Base-by-base conservation (phyloP, 2,797 vertebrate species). In the Varecia variegata region DNA sequence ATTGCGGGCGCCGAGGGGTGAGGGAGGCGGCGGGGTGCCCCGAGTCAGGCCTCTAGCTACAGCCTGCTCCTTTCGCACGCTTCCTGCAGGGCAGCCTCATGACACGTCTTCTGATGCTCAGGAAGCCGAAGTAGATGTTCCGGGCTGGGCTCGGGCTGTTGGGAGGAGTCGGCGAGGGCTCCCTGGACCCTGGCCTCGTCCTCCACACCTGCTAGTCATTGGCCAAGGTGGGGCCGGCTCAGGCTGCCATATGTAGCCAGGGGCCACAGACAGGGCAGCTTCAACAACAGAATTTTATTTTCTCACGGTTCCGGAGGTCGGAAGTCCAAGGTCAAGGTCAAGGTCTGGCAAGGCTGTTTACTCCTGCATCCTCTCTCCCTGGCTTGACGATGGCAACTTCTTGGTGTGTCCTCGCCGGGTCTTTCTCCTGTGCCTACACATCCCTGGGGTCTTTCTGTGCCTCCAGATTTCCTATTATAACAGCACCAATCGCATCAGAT, bases 1-100 rank as follows among this genome's bases (percentile, higher is more conserved):
- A 96, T 94, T 96, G 96, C 92, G 40, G 70, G 43, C 40, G 74
- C 52, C 52, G 95, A 96, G 95, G 98, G 97, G 90, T 87, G 96
- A 96, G 92, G 94, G 96, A 95, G 93, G 76, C 70, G 62, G 94
- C 40, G 82, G 52, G 96, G 95, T 86, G 87, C 95, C 98, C 80
- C 88, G 91, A 97, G 97, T 96, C 97, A 96, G 97, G 96, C 50
- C 81, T 92, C 60, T 15, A 79, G 96, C 97, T 96, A 32, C 87
- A 81, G 77, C 92, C 95, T 76, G 77, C 95, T 96, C 93, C 96
- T 95, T 95, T 85, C 92, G 83, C 93, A 5, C 65, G 85, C 87
- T 96, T 97, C 95, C 88, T 98, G 96, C 95, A 83, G 97, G 91
- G 77, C 1, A 0, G 81, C 45, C 91, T 30, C 43, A 5, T 2